Evolutionary conservation across 2,888 invertebrate species (phyloP).

Genomic region (Zaprionus lineosus): DNA sequence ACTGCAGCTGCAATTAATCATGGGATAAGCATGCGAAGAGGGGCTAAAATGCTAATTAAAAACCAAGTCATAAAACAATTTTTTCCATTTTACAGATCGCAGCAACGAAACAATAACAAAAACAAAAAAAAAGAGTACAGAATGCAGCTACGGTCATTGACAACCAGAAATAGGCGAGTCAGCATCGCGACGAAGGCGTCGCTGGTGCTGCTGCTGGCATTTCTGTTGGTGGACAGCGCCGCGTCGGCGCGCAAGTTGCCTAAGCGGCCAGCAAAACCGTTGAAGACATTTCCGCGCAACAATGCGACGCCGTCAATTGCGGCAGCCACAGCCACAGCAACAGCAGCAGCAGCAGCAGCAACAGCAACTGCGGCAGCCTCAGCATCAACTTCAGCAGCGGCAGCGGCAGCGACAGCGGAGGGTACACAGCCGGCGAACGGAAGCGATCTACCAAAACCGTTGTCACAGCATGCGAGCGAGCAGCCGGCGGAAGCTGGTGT

Average conservation of each 20-base stretch:
- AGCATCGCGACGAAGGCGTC: constrained; percentile 58
- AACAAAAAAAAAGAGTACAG: constrained; percentile 23
- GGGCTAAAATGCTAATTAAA: constrained; percentile 71
- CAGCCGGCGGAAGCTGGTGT: constrained; percentile 73
- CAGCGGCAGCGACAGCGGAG: constrained; percentile 36
- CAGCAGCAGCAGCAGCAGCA: constrained; percentile 9
- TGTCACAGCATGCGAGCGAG: constrained; percentile 62
- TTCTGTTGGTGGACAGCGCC: constrained; percentile 68
- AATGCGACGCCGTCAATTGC: constrained; percentile 80
- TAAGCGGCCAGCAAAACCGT: constrained; percentile 81
- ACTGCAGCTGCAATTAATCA: constrained; percentile 70
- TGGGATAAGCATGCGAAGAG: constrained; percentile 66
- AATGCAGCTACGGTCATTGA: constrained; percentile 70
- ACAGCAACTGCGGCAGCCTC: constrained; percentile 8
- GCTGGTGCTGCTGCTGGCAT: constrained; percentile 51
- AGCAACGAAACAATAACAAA: constrained; percentile 4
- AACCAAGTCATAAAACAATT: constrained; percentile 61
- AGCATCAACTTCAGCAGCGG: constrained; percentile 32
- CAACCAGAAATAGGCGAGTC: constrained; percentile 62
- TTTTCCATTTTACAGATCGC: constrained; percentile 35
- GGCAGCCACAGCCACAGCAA: constrained; percentile 34
- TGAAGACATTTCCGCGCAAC: constrained; percentile 82
- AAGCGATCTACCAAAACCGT: constrained; percentile 81
- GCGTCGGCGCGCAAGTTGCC: constrained; percentile 79
- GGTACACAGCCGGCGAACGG: constrained; percentile 55